Conservation (phyloP, 2,797 vertebrate species). For the Amazona finschi region DNA sequence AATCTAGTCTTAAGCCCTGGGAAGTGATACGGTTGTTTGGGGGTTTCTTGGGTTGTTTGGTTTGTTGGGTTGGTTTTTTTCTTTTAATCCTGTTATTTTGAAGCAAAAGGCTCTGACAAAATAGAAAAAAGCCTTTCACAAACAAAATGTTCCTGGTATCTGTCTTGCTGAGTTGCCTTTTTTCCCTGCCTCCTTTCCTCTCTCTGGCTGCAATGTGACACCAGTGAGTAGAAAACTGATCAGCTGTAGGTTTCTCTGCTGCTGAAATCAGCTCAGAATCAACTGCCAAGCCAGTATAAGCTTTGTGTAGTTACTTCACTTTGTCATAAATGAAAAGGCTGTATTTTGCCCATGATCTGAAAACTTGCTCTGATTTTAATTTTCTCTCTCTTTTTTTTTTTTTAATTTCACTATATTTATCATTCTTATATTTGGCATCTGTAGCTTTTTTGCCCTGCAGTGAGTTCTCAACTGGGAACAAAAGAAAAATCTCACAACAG, state of each 20-base stretch:
- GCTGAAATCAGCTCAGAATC: constrained; percentile 47
- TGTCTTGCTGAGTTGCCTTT: background rate
- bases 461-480: constrained; percentile 34
- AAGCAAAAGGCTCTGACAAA: background rate
- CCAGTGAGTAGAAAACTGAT: constrained; percentile 38
- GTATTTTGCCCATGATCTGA: constrained; percentile 24
- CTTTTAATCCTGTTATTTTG: background rate
- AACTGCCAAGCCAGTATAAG: constrained; percentile 4
- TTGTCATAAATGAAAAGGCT: constrained; percentile 21
- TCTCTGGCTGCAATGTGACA: background rate
- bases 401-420: background rate
- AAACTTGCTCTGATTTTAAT: constrained; percentile 32
- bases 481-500: constrained; percentile 37
- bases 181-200: background rate
- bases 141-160: background rate
- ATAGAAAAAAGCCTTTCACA: background rate
- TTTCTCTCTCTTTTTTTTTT: background rate
- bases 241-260: background rate
- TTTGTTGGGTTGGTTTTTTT: background rate
- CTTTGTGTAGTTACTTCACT: constrained; percentile 27
- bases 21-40: background rate
- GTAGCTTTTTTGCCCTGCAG: background rate
- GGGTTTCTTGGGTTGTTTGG: background rate
- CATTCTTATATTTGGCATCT: background rate
- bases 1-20: background rate